Percentiles rank a stretch among this genome's conserved stretches.
These are phyloP conservation scores for Apamea epomidion DNA, from an alignment of 2,888 invertebrate species.

Conservation along the genomic window DNA sequence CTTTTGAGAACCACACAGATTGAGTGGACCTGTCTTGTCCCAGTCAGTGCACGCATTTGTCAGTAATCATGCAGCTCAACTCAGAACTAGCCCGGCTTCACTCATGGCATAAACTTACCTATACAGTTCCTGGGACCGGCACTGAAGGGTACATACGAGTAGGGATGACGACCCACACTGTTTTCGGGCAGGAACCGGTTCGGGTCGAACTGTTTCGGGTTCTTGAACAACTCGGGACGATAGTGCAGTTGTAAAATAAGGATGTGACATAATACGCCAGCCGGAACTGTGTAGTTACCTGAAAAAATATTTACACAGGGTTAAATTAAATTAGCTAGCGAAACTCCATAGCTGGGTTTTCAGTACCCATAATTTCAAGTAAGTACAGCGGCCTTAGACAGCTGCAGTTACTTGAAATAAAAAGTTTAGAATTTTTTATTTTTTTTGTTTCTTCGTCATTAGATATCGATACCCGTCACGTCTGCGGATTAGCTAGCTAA, in stretches of 20 bases:
- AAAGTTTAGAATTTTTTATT: not conserved
- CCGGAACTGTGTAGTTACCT: slow-evolving; percentile 85
- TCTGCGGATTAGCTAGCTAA: not conserved
- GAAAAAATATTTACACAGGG: slow-evolving; percentile 32
- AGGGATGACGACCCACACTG: slow-evolving; percentile 89
- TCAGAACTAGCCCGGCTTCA: too few species aligned
- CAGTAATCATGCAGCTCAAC: too few species aligned
- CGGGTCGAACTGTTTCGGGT: slow-evolving; percentile 92
- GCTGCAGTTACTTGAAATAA: not conserved
- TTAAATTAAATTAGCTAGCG: not conserved
- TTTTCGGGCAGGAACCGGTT: slow-evolving; percentile 92
- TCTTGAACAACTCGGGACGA: slow-evolving; percentile 91
- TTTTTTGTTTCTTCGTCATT: too few species aligned
- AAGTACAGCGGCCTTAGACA: not conserved
- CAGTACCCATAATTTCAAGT: not conserved
- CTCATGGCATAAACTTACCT: slow-evolving; percentile 55
- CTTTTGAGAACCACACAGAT: too few species aligned
- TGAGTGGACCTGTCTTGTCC: not conserved
- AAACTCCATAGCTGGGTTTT: not conserved
- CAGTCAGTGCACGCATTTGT: not conserved
- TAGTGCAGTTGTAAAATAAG: slow-evolving; percentile 91
- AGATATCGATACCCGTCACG: not conserved
- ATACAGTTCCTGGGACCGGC: slow-evolving; percentile 93
- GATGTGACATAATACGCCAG: slow-evolving; percentile 86
- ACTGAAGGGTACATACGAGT: slow-evolving; percentile 92